phyloP scores from a whole-genome alignment of 1,140 invertebrate genomes.

The Drosophila orena region DNA sequence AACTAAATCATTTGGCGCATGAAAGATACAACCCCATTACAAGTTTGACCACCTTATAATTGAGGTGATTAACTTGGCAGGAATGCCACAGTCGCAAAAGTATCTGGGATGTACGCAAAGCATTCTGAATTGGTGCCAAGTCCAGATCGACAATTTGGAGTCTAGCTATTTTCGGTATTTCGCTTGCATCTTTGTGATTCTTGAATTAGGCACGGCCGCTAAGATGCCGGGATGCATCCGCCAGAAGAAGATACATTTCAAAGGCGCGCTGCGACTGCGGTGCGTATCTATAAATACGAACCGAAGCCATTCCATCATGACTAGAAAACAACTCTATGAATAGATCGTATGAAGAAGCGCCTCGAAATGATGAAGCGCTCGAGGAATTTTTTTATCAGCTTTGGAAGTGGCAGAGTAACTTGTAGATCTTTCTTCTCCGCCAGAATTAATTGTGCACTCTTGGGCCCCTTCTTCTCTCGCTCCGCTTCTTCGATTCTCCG shows the following conservation, averaged over 20 bases:
- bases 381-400: constrained; percentile 38
- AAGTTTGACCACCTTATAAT: constrained; percentile 22
- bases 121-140: constrained; percentile 36
- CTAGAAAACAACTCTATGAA: constrained; percentile 40
- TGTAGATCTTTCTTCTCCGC: constrained; percentile 6
- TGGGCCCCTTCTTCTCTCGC: constrained; percentile 8
- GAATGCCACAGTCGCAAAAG: constrained; percentile 7
- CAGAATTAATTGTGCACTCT: constrained; percentile 37
- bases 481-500: constrained; percentile 11
- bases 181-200: constrained; percentile 8
- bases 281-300: constrained; percentile 30
- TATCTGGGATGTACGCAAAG: constrained; percentile 4
- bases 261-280: constrained; percentile 18
- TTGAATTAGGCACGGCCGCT: constrained; percentile 27
- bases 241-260: constrained; percentile 32
- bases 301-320: constrained; percentile 34
- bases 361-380: constrained; percentile 19
- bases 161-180: constrained; percentile 26
- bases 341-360: constrained; percentile 16
- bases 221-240: constrained; percentile 14
- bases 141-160: constrained; percentile 27
- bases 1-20: constrained; percentile 5
- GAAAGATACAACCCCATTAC: not conserved
- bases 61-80: constrained; percentile 27
- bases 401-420: constrained; percentile 16